Percentiles rank a stretch among this genome's conserved stretches.
These are phyloP conservation scores for Kryptolebias ocellatus DNA, from an alignment of 2,797 vertebrate species.

Conservation along the genomic window DNA sequence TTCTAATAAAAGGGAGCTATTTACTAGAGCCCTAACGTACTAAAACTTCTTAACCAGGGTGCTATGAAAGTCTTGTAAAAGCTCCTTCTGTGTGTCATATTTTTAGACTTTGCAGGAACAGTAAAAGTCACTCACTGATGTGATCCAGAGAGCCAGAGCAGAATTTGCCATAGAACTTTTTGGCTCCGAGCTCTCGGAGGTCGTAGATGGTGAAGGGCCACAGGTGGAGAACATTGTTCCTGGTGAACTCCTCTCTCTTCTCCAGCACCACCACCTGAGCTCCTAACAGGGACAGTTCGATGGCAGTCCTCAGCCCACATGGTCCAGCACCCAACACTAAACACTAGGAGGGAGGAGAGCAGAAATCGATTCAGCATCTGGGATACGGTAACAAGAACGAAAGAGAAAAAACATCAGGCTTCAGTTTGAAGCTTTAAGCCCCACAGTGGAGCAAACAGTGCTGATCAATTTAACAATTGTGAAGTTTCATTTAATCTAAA, in stretches of 20 bases:
- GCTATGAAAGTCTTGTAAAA: no score
- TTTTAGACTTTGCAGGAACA: no score
- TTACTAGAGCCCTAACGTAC: neutral
- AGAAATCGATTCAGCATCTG: neutral
- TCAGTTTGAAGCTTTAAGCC: no score
- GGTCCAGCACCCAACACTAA: slow-evolving; percentile 93
- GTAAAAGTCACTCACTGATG: slow-evolving; percentile 85
- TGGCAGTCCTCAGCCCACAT: slow-evolving; percentile 89
- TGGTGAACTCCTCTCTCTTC: slow-evolving; percentile 88
- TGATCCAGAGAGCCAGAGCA: slow-evolving; percentile 91
- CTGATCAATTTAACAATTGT: no score
- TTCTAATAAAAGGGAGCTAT: neutral
- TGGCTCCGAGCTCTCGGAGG: slow-evolving; percentile 89
- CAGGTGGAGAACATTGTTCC: slow-evolving; percentile 96
- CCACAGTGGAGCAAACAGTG: neutral
- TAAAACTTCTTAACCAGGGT: neutral
- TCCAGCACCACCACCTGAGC: slow-evolving; percentile 90
- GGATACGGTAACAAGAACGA: neutral
- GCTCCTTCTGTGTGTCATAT: no score
- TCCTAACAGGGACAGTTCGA: slow-evolving; percentile 91
- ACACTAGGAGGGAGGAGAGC: slow-evolving; percentile 76
- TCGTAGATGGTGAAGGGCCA: slow-evolving; percentile 96
- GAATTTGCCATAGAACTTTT: slow-evolving; percentile 95
- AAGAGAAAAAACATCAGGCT: neutral
- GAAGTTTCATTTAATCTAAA: no score